Evolutionary conservation across 2,113 vertebrate genomes (phyloP).

Genomic region (Hypomesus transpacificus): DNA sequence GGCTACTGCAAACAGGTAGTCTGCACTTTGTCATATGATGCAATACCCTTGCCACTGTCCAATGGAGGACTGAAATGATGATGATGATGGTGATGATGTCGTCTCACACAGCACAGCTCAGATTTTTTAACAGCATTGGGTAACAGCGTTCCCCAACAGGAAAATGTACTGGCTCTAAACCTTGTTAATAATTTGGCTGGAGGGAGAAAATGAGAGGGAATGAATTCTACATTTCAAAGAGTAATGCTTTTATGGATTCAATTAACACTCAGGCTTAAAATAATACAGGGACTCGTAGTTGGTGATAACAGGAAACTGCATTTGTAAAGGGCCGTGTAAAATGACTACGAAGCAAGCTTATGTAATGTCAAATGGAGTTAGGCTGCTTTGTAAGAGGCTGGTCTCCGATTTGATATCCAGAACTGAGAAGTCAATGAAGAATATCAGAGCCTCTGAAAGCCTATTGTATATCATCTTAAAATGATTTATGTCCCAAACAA

Average conservation of each 20-base stretch:
- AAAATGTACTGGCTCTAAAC: slow-evolving; percentile 44
- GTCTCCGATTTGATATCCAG: slow-evolving; percentile 6
- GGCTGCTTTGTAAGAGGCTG: slow-evolving; percentile 15
- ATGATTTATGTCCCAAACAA: slow-evolving; percentile 6
- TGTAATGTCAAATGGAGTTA: slow-evolving; percentile 31
- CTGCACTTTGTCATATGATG: no score
- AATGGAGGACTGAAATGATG: not conserved
- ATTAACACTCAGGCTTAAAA: slow-evolving; percentile 47
- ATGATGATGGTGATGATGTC: no score
- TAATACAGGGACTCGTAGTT: slow-evolving; percentile 17
- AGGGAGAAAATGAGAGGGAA: slow-evolving; percentile 22
- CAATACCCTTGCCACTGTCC: no score
- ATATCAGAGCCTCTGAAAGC: slow-evolving; percentile 20
- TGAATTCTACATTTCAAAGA: slow-evolving; percentile 49
- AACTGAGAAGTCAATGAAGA: slow-evolving; percentile 5
- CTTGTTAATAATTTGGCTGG: slow-evolving; percentile 56
- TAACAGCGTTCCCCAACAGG: slow-evolving; percentile 41
- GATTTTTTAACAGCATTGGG: not conserved
- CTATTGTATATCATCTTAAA: not conserved
- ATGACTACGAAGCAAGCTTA: slow-evolving; percentile 31
- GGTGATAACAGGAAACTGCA: slow-evolving; percentile 30
- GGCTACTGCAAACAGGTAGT: no score
- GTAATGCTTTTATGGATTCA: slow-evolving; percentile 41
- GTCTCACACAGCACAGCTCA: slow-evolving; percentile 32
- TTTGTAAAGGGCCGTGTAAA: slow-evolving; percentile 34